Percentiles rank a stretch among this genome's conserved stretches.
Evolutionary conservation across 1,140 invertebrate species (phyloP).

Genomic region (Monomorium pharaonis): DNA sequence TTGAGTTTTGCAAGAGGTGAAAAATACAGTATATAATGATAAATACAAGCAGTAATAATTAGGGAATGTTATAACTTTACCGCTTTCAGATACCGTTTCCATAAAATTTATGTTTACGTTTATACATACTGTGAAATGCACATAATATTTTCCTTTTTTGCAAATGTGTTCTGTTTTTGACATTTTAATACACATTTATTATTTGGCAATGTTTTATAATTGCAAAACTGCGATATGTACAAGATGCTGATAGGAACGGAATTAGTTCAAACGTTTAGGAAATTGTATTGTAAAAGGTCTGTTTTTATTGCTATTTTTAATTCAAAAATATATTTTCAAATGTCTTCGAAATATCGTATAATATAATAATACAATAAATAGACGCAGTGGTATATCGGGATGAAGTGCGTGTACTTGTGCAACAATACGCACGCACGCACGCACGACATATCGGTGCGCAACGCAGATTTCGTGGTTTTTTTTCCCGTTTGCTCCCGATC

Average conservation of each 20-base stretch:
- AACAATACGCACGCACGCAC: conserved; percentile 15
- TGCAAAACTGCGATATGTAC: neutral
- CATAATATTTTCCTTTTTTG: neutral
- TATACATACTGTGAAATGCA: neutral
- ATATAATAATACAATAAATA: too few species aligned
- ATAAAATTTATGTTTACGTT: neutral
- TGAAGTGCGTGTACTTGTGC: conserved; percentile 53
- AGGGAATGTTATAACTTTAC: neutral
- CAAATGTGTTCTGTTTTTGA: neutral
- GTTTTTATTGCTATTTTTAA: neutral
- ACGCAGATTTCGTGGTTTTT: conserved; percentile 26
- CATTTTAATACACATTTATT: conserved; percentile 1
- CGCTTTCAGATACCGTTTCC: neutral
- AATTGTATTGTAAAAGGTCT: too few species aligned
- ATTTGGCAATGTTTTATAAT: neutral
- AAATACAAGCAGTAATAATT: neutral
- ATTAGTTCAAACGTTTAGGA: neutral
- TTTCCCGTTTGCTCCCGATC: conserved; percentile 27
- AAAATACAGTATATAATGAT: neutral
- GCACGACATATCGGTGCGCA: neutral
- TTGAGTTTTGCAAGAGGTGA: neutral
- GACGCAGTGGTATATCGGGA: neutral
- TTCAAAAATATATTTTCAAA: neutral
- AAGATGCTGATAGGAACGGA: neutral
- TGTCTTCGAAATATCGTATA: conserved; percentile 36